These are phyloP conservation scores for Gobiocypris rarus DNA, from an alignment of 2,113 vertebrate genomes.

Conservation along the genomic window DNA sequence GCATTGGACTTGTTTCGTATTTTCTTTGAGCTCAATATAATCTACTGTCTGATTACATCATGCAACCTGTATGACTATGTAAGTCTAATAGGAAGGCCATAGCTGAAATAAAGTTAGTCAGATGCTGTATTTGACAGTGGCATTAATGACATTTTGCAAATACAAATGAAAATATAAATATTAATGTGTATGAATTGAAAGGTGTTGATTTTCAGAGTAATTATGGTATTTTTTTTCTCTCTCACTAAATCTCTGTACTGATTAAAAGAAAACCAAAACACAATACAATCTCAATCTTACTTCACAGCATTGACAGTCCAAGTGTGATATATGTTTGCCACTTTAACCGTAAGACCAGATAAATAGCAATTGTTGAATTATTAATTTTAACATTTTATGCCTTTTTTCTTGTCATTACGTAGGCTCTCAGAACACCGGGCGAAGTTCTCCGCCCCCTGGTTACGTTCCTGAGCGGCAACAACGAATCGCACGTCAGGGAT, in stretches of 20 bases:
- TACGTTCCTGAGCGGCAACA: constrained; percentile 94
- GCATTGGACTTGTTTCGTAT: neutral
- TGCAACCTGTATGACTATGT: too few relatives aligned
- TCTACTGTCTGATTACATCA: too few relatives aligned
- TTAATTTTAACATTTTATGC: neutral
- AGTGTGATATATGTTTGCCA: neutral
- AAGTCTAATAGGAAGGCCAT: too few relatives aligned
- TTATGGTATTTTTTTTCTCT: neutral
- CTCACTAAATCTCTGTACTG: neutral
- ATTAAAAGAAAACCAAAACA: neutral
- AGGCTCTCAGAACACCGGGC: constrained; percentile 92
- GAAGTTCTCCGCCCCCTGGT: constrained; percentile 93
- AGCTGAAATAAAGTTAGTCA: too few relatives aligned
- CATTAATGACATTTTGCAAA: too few relatives aligned
- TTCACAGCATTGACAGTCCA: neutral
- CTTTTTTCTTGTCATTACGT: constrained; percentile 41
- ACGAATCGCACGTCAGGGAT: constrained; percentile 92
- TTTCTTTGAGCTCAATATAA: neutral
- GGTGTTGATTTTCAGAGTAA: neutral
- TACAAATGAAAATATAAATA: neutral
- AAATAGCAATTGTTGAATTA: neutral
- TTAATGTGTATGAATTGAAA: neutral
- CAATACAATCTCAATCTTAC: neutral
- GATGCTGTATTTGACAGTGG: too few relatives aligned
- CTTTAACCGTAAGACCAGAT: neutral